phyloP scores from a whole-genome alignment of 2,113 vertebrate genomes.

The Pleuronectes platessa region DNA sequence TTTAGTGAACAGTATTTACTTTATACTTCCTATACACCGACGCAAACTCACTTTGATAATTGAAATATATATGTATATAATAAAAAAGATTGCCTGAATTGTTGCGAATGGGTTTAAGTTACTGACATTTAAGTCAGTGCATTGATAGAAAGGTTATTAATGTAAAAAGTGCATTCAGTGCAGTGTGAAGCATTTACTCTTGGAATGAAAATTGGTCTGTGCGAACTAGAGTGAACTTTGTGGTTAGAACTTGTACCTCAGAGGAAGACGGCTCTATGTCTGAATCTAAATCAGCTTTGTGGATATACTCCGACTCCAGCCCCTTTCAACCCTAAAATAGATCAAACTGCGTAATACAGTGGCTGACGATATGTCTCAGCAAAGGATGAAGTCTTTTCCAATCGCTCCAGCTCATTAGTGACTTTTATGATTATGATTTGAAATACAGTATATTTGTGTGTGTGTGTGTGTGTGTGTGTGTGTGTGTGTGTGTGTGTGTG shows the following conservation, averaged over 20 bases:
- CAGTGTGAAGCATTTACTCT: not conserved
- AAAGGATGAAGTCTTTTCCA: not conserved
- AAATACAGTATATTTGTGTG: too few species aligned
- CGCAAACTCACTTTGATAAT: too few species aligned
- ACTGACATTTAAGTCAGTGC: not conserved
- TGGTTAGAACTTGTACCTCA: not conserved
- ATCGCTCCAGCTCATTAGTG: not conserved
- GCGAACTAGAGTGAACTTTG: slow-evolving; percentile 9
- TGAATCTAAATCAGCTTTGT: slow-evolving; percentile 3
- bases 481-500: too few species aligned
- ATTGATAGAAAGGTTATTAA: not conserved
- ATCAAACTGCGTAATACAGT: not conserved
- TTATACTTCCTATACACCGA: not conserved
- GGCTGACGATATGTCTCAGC: not conserved
- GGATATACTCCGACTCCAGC: not conserved
- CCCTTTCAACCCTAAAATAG: not conserved
- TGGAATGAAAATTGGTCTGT: not conserved
- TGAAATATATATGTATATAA: too few species aligned
- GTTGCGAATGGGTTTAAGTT: not conserved
- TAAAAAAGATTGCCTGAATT: too few species aligned
- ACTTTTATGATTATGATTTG: not conserved
- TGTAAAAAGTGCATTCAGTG: not conserved
- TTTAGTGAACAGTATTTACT: not conserved
- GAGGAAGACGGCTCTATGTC: not conserved
- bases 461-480: too few species aligned